Base-by-base conservation (phyloP, 2,888 invertebrate species). In the Embidobia sp. region DNA sequence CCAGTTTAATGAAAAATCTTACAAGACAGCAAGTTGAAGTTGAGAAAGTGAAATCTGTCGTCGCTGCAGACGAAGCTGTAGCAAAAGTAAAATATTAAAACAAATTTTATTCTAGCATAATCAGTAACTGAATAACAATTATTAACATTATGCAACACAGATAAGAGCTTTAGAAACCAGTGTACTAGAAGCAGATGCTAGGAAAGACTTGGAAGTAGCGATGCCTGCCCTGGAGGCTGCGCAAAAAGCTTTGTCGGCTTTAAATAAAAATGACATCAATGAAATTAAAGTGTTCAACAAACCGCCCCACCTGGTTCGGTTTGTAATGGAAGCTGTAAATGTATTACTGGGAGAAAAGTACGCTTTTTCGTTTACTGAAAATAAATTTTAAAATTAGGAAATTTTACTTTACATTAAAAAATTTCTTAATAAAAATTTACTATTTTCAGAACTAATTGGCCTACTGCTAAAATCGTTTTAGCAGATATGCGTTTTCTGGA, bases 261-360 rank as follows among this genome's bases (percentile, higher is more conserved):
- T 98, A 10, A 97, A 96, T 85, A 97, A 97, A 88, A 95, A 93
- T 29, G 97, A 98, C 85, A 96, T 98, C 59, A 95, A 96, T 87
- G 97, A 98, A 89, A 90, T 98, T 53, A 94, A 95, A 85, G 96
- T 96, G 0, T 97, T 97, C 86, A 94, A 94, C 80, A 96, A 96
- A 84, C 97, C 97, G 0, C 97, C 98, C 0, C 92, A 93, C 11
- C 90, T 97, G 5, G 97, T 98, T 3, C 93, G 94, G 76, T 96
- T 95, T 81, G 97, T 97, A 1, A 96, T 98, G 96, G 97, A 98
- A 89, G 94, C 97, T 5, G 95, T 98, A 6, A 96, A 96, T 89
- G 92, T 97, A 75, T 91, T 98, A 0, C 89, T 97, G 5, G 94
- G 94, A 1, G 92, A 93, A 67, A 97, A 97, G 96, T 96, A 89